phyloP scores from a whole-genome alignment of 2,888 invertebrate genomes.

The Atherix ibis region DNA sequence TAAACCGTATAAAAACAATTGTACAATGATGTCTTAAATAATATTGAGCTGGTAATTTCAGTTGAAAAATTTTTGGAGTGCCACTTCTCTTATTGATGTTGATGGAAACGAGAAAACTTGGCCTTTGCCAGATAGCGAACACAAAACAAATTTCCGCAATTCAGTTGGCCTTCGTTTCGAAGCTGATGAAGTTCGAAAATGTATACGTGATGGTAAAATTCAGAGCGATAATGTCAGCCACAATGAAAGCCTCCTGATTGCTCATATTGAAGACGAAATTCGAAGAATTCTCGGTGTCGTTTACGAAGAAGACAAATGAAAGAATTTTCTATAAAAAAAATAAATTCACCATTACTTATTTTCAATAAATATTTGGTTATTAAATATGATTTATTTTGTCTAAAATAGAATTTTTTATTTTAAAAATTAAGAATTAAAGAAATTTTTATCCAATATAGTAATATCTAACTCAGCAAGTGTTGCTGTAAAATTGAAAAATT shows the following conservation, averaged over 20 bases:
- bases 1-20: constrained; percentile 14
- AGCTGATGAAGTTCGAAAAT: constrained; percentile 59
- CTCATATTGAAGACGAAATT: constrained; percentile 56
- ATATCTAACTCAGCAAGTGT: too few relatives aligned
- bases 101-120: constrained; percentile 45
- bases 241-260: constrained; percentile 50
- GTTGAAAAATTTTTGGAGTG: constrained; percentile 52
- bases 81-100: constrained; percentile 48
- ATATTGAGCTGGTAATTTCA: constrained; percentile 22
- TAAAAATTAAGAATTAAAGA: too few relatives aligned
- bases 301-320: constrained; percentile 36
- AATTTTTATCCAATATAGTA: too few relatives aligned
- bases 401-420: too few relatives aligned
- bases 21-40: too few relatives aligned
- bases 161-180: constrained; percentile 62
- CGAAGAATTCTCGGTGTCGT: constrained; percentile 52
- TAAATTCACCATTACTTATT: too few relatives aligned
- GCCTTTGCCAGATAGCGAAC: constrained; percentile 45
- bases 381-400: neutral
- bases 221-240: constrained; percentile 55
- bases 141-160: constrained; percentile 46
- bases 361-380: neutral
- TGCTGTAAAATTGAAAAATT: too few relatives aligned
- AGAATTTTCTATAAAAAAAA: too few relatives aligned
- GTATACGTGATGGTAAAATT: constrained; percentile 46